Evolutionary conservation across 2,113 vertebrate genomes (phyloP), one percentile per base, ranked within the genome.

Genomic region (Monopterus albus): DNA sequence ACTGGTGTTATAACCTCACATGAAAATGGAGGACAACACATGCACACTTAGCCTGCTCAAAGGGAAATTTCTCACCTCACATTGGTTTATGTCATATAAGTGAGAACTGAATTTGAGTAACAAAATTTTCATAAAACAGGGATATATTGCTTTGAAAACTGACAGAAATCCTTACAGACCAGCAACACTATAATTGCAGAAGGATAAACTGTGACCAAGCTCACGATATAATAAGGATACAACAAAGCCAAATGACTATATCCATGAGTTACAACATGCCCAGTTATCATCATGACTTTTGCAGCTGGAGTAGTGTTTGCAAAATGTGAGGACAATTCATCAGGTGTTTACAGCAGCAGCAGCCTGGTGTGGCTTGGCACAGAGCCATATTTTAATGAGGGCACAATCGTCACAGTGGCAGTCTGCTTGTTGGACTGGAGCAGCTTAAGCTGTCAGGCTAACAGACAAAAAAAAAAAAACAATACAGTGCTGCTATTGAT

Each of bases 381-480:
- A 38, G 47, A 61, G 72, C 60, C 75, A 72, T 52, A 36, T 63
- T 78, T 77, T 79, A 91, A 90, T 82, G 85, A 81, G 82, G 79
- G 89, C 80, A 89, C 55, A 23, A 33, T 77, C 62, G 36, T 70
- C 66, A 71, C 72, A 50, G 80, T 8, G 47, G 20, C 63, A 68
- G 69, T 76, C 55, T 70, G 78, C 69, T 17, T 1, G 33, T 56
- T 65, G 50, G 73, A 69, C 49, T 43, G 3, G 23, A 79, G 73
- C 60, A 56, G 38, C 67, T 78, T 80, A 67, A 62, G 47, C 75
- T 66, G 67, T 49, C 49, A 39, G 69, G 51, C 60, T 70, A 63
- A 25, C n/a, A n/a, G n/a, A n/a, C n/a, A n/a, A n/a, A 28, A 47
- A 50, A 78, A 35, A 20, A 57, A 65, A 38, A 21, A 47, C 46